Percentiles rank a stretch among this genome's conserved stretches.
These are phyloP conservation scores for Cerastoderma edule DNA, from an alignment of 2,888 invertebrate genomes.

Conservation along the genomic window DNA sequence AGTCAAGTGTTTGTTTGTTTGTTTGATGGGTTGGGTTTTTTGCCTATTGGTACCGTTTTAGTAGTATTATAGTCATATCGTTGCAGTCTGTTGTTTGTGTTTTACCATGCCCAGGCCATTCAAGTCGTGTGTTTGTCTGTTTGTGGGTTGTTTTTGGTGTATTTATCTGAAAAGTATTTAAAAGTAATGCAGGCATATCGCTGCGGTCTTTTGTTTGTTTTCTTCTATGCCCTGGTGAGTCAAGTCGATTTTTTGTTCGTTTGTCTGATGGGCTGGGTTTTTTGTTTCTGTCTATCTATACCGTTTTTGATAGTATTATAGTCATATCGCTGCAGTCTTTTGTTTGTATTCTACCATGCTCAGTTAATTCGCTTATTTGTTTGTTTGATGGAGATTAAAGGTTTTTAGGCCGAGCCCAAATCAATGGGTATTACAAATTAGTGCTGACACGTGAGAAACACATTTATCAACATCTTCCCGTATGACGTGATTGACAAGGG, in stretches of 20 bases:
- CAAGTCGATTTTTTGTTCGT: background rate
- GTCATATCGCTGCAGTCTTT: background rate
- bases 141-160: too few species aligned
- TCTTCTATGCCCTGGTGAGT: constrained; percentile 3
- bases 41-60: background rate
- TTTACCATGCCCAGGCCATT: background rate
- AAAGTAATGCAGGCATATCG: background rate
- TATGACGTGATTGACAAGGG: too few species aligned
- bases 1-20: background rate
- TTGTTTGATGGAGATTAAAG: too few species aligned
- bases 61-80: background rate
- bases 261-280: background rate
- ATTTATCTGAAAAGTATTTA: background rate
- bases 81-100: background rate
- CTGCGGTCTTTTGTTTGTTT: background rate
- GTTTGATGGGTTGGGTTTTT: background rate
- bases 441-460: too few species aligned
- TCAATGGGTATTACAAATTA: too few species aligned
- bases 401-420: too few species aligned
- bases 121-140: too few species aligned
- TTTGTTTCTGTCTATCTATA: background rate
- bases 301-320: background rate
- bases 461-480: too few species aligned
- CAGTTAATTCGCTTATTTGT: too few species aligned
- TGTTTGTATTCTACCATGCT: background rate